These are phyloP conservation scores for Noctuana brunneofusca DNA, from an alignment of 2,888 invertebrate genomes.

Conservation along the genomic window DNA sequence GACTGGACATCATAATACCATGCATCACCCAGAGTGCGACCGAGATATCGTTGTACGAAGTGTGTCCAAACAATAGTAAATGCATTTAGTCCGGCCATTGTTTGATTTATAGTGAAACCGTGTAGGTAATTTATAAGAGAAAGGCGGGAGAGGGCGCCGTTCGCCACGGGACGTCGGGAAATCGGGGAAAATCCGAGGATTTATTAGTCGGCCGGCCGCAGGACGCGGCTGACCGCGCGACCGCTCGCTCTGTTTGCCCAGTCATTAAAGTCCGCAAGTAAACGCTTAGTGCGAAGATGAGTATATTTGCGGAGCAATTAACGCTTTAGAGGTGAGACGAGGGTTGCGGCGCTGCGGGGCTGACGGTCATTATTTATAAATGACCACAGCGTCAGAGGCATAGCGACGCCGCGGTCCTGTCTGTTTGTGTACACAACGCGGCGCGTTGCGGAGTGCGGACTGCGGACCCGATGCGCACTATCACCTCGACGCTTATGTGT, in stretches of 20 bases:
- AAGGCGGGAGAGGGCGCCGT: slow-evolving; percentile 60
- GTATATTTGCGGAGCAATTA: slow-evolving; percentile 81
- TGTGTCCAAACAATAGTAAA: slow-evolving; percentile 80
- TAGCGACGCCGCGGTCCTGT: slow-evolving; percentile 31
- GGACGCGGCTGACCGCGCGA: slow-evolving; percentile 66
- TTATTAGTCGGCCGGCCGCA: slow-evolving; percentile 70
- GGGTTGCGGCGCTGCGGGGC: slow-evolving; percentile 54
- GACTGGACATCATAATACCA: slow-evolving; percentile 52
- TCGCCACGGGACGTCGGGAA: slow-evolving; percentile 71
- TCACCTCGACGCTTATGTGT: slow-evolving; percentile 53
- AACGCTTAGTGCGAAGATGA: slow-evolving; percentile 79
- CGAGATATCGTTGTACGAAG: slow-evolving; percentile 50
- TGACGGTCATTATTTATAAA: slow-evolving; percentile 65
- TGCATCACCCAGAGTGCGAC: slow-evolving; percentile 45
- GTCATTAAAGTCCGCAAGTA: slow-evolving; percentile 79
- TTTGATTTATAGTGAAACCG: slow-evolving; percentile 80
- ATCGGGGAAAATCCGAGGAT: slow-evolving; percentile 80
- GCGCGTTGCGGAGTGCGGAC: slow-evolving; percentile 4
- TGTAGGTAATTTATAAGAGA: slow-evolving; percentile 82
- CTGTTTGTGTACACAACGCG: slow-evolving; percentile 17
- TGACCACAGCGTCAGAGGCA: slow-evolving; percentile 41
- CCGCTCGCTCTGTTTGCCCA: slow-evolving; percentile 71
- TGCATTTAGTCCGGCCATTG: slow-evolving; percentile 77
- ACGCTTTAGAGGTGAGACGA: slow-evolving; percentile 77
- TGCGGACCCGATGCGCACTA: slow-evolving; percentile 18